Base-by-base conservation (phyloP, 2,113 vertebrate species). In the Microcebus murinus region DNA sequence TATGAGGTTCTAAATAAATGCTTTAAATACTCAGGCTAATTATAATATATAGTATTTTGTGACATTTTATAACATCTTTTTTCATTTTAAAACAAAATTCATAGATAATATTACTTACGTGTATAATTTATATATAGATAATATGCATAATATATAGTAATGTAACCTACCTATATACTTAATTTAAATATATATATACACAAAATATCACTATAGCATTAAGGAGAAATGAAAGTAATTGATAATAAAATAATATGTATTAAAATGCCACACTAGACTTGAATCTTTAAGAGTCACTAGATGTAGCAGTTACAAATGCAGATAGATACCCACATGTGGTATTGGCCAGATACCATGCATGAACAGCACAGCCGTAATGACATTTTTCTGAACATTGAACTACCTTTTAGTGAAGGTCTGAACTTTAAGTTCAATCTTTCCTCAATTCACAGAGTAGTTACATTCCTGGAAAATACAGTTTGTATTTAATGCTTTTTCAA, bases 401-500 rank as follows among this genome's bases (percentile, higher is more conserved):
- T 73, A 57, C 31, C 57, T 87, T 34, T 42, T 79, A 10, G 45
- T 81, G 55, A 96, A 90, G 18, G 39, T 90, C 31, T 90, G 20
- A 92, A 39, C 39, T 91, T 89, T 52, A 81, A 92, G 68, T 93
- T 18, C 34, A 93, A 0, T 79, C 61, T 83, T 87, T 11, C 6
- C 36, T 73, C 77, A 73, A 31, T 67, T 83, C 29, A 88, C 23
- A 77, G 74, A 91, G 15, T 91, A 68, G 25, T 39, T 39, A 8
- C 36, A 42, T 68, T 70, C 23, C 45, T 95, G 25, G 57, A 90
- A 96, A 93, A 61, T 87, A 23, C 18, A 77, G 34, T 42, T 80
- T n/a, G 55, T 93, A 77, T 71, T 83, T 87, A 94, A 94, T 65
- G 61, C 34, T 71, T 87, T 93, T 95, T 48, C 31, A 50, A 82